Conservation (phyloP, 2,113 vertebrate genomes). For the Solea senegalensis region DNA sequence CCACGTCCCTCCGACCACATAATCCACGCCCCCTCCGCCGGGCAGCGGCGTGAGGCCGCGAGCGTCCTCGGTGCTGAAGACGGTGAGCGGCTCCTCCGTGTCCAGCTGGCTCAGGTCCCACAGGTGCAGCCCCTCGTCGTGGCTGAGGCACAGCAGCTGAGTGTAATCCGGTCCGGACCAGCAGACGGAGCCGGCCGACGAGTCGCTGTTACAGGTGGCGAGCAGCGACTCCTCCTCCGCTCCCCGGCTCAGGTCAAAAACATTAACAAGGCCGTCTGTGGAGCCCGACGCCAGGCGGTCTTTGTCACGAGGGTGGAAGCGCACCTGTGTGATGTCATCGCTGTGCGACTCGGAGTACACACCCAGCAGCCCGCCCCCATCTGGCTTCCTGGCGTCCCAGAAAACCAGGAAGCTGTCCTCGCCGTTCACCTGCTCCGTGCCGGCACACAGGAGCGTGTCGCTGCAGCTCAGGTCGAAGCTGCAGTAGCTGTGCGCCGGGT, state of each 20-base stretch:
- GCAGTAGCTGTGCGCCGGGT: conserved; percentile 83
- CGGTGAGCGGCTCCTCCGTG: conserved; percentile 84
- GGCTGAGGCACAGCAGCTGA: conserved; percentile 88
- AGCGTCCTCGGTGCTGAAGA: conserved; percentile 81
- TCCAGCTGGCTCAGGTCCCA: conserved; percentile 89
- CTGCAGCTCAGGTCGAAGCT: conserved; percentile 89
- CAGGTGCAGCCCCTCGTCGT: conserved; percentile 91
- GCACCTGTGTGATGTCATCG: conserved; percentile 91
- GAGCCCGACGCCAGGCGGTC: conserved; percentile 87
- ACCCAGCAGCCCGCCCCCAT: conserved; percentile 76
- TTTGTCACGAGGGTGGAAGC: conserved; percentile 88
- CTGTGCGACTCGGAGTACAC: conserved; percentile 94
- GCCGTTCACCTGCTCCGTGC: conserved; percentile 86
- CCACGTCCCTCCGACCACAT: conserved; percentile 90
- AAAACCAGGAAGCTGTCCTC: conserved; percentile 92
- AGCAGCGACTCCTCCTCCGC: conserved; percentile 89
- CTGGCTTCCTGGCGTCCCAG: conserved; percentile 86
- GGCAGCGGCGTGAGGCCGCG: conserved; percentile 66
- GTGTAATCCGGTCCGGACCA: conserved; percentile 85
- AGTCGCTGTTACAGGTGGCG: conserved; percentile 90
- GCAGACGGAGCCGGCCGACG: conserved; percentile 85
- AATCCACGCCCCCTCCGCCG: conserved; percentile 75
- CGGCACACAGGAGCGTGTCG: conserved; percentile 87
- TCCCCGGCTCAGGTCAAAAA: conserved; percentile 89
- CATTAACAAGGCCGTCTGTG: conserved; percentile 93